These are phyloP conservation scores for Dicentrarchus labrax DNA, from an alignment of 2,113 vertebrate genomes.

Conservation along the genomic window DNA sequence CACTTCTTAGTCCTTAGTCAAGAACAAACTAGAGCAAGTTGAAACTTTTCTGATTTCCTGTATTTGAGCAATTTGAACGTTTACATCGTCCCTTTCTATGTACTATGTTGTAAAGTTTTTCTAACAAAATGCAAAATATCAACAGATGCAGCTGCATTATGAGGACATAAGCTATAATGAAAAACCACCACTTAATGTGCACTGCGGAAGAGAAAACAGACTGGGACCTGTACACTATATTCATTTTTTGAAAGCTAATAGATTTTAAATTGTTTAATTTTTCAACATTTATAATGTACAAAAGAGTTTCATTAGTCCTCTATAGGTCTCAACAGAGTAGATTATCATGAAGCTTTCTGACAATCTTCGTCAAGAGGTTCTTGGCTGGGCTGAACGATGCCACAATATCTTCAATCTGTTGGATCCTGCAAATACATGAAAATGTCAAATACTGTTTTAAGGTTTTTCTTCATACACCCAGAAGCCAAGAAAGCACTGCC, in stretches of 20 bases:
- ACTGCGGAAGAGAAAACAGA: background rate
- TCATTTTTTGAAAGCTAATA: background rate
- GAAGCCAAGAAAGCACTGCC: background rate
- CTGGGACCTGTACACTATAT: background rate
- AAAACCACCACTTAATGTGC: too few relatives aligned
- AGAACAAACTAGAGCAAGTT: background rate
- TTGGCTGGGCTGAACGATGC: conserved; percentile 67
- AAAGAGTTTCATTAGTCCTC: background rate
- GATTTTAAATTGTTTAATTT: background rate
- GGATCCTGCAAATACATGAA: conserved; percentile 62
- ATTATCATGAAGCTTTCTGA: conserved; percentile 75
- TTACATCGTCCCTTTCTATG: background rate
- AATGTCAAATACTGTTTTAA: background rate
- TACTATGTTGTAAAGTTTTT: background rate
- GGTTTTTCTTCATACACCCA: background rate
- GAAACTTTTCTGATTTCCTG: background rate
- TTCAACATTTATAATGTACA: conserved; percentile 10
- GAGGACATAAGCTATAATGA: background rate
- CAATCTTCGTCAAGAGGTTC: conserved; percentile 75
- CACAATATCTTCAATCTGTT: conserved; percentile 76
- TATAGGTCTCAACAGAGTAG: conserved; percentile 68
- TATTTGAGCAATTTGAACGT: background rate
- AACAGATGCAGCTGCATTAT: background rate
- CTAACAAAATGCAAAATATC: background rate
- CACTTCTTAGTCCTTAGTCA: too few relatives aligned